These are phyloP conservation scores for Drosophila mayri DNA, from an alignment of 1,140 invertebrate species.

Conservation along the genomic window DNA sequence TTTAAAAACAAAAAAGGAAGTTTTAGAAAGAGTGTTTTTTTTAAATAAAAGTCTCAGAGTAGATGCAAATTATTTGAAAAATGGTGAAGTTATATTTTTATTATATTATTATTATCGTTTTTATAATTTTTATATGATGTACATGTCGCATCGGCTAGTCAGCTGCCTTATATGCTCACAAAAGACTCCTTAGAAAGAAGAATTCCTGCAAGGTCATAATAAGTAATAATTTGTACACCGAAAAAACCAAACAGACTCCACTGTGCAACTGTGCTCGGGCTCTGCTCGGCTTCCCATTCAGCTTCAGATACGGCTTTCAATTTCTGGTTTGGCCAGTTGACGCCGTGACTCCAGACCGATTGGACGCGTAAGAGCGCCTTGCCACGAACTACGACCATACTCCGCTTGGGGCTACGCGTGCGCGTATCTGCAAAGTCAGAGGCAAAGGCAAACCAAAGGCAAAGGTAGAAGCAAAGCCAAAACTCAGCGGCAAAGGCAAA, in stretches of 20 bases:
- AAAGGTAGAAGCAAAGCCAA: constrained; percentile 42
- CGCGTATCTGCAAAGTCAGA: constrained; percentile 44
- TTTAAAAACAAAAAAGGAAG: no score
- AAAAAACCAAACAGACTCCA: neutral
- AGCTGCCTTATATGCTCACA: no score
- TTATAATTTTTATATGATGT: no score
- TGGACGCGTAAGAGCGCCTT: constrained; percentile 41
- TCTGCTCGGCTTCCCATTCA: constrained; percentile 16
- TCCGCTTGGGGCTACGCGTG: constrained; percentile 61
- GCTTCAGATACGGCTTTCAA: constrained; percentile 13
- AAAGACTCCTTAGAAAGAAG: no score
- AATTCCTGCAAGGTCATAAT: no score
- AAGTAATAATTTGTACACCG: neutral
- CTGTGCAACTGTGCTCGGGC: constrained; percentile 10
- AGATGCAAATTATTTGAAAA: no score
- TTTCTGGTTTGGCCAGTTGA: constrained; percentile 59
- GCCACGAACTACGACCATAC: constrained; percentile 9
- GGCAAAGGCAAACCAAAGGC: constrained; percentile 35
- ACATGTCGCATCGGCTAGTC: no score
- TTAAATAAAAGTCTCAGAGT: no score
- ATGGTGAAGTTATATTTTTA: no score
- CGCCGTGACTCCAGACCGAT: constrained; percentile 62
- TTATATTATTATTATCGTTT: no score
- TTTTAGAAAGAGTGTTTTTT: no score
- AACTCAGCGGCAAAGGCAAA: constrained; percentile 42